phyloP scores from a whole-genome alignment of 2,888 invertebrate species.

The Chironomus riparius region DNA sequence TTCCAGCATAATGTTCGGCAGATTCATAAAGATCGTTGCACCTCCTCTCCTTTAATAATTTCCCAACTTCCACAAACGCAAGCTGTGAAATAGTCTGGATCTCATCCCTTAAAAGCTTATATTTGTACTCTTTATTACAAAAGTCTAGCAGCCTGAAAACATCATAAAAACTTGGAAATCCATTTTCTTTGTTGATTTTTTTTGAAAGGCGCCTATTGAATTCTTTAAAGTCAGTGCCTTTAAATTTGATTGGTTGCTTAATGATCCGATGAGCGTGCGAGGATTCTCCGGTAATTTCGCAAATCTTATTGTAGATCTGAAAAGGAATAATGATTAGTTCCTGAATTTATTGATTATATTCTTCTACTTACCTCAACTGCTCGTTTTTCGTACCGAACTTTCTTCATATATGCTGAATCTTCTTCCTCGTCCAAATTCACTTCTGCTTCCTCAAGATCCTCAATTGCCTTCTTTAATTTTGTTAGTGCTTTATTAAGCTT shows the following conservation, averaged over 20 bases:
- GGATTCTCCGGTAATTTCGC: slow-evolving; percentile 51
- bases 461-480: slow-evolving; percentile 56
- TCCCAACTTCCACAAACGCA: slow-evolving; percentile 57
- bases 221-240: slow-evolving; percentile 37
- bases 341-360: too few relatives aligned
- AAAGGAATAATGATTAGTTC: too few relatives aligned
- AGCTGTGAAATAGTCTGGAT: slow-evolving; percentile 48
- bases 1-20: slow-evolving; percentile 47
- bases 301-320: slow-evolving; percentile 48
- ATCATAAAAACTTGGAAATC: slow-evolving; percentile 50
- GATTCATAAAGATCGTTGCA: slow-evolving; percentile 55
- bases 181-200: slow-evolving; percentile 39
- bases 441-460: slow-evolving; percentile 57
- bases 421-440: slow-evolving; percentile 65
- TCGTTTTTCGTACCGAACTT: not conserved
- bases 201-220: slow-evolving; percentile 40
- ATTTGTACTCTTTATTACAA: slow-evolving; percentile 37
- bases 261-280: slow-evolving; percentile 39
- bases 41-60: slow-evolving; percentile 53
- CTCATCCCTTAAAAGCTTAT: slow-evolving; percentile 37
- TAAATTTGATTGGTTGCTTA: slow-evolving; percentile 40
- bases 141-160: slow-evolving; percentile 39
- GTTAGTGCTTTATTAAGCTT: slow-evolving; percentile 52
- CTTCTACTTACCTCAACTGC: slow-evolving; percentile 28
- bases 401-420: slow-evolving; percentile 59